Evolutionary conservation across 2,797 vertebrate species (phyloP).

Genomic region (Podarcis siculus): DNA sequence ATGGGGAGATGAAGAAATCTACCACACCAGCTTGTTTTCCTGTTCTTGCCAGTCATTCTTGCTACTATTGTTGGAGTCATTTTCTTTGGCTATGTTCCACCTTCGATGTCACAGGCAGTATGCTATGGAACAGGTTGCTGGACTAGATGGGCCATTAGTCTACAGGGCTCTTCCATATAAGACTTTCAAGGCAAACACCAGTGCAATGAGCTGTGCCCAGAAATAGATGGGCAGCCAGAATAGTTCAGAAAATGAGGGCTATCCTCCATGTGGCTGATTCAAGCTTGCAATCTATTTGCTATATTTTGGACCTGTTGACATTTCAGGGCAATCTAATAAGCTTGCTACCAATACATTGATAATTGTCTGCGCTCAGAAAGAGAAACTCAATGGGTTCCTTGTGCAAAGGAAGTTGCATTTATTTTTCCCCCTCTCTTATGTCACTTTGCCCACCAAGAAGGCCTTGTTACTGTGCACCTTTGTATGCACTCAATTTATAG

Average conservation of each 20-base stretch:
- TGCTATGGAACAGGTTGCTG: too few relatives aligned
- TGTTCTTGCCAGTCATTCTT: not conserved
- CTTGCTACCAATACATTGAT: not conserved
- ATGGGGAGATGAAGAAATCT: not conserved
- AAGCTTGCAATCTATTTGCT: not conserved
- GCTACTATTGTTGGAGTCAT: not conserved
- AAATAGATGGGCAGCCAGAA: not conserved
- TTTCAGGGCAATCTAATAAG: not conserved
- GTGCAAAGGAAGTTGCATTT: not conserved
- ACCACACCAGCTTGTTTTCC: slow-evolving; percentile 6
- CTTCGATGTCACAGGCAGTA: too few relatives aligned
- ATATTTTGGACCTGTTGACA: too few relatives aligned
- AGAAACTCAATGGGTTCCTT: not conserved
- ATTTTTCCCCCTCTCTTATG: not conserved
- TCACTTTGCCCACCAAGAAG: not conserved
- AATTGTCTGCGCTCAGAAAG: not conserved
- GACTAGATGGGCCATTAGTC: not conserved
- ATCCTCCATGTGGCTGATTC: not conserved
- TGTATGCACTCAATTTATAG: not conserved
- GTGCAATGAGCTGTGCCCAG: not conserved
- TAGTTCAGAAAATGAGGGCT: not conserved
- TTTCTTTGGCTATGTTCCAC: too few relatives aligned
- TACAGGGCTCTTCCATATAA: not conserved
- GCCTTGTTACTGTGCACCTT: not conserved
- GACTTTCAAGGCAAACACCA: not conserved